Evolutionary conservation across 2,888 invertebrate species (phyloP).

Genomic region (Automeris io): DNA sequence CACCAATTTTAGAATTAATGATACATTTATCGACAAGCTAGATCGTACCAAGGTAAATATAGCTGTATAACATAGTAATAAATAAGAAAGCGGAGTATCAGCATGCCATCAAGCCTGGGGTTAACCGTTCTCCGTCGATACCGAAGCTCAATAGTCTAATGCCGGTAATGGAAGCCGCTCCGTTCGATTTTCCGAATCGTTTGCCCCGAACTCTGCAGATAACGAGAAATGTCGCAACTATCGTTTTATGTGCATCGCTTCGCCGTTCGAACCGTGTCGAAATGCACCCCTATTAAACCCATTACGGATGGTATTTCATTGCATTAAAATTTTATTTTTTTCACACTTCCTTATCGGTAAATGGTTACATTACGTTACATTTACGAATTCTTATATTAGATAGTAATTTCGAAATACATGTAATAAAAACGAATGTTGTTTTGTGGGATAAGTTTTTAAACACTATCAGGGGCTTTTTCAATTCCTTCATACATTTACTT

Average conservation of each 20-base stretch:
- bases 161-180: constrained; percentile 66
- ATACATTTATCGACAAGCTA: too few species aligned
- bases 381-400: too few species aligned
- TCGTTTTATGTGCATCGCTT: constrained; percentile 45
- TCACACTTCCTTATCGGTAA: too few species aligned
- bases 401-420: too few species aligned
- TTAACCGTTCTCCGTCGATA: constrained; percentile 11
- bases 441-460: too few species aligned
- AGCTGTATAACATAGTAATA: background rate
- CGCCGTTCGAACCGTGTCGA: constrained; percentile 6
- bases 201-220: constrained; percentile 57
- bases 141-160: constrained; percentile 44
- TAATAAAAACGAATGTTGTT: too few species aligned
- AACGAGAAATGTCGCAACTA: constrained; percentile 59
- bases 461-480: too few species aligned
- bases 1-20: too few species aligned
- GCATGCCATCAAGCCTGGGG: background rate
- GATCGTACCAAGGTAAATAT: background rate
- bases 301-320: constrained; percentile 5
- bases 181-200: constrained; percentile 72
- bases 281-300: constrained; percentile 7
- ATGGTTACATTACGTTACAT: too few species aligned
- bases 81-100: background rate
- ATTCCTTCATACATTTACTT: too few species aligned
- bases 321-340: constrained; percentile 2